These are phyloP conservation scores for Sterrhoptilus dennistouni DNA, from an alignment of 2,113 vertebrate species.

Conservation along the genomic window DNA sequence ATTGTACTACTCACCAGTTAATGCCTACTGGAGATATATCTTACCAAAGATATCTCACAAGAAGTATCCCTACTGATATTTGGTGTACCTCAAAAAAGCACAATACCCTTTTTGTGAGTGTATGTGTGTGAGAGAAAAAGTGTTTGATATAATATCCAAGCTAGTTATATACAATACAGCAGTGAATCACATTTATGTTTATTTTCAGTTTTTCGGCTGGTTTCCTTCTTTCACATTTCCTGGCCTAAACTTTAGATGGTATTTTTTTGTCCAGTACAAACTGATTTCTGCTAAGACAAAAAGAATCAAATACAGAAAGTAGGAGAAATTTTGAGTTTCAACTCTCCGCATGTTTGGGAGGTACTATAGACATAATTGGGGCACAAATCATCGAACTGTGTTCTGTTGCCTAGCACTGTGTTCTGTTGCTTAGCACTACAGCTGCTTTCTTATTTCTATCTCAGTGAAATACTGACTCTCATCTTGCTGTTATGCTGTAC, in stretches of 20 bases:
- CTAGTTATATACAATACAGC: fast-evolving
- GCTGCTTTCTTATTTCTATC: not conserved
- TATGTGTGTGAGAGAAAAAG: not conserved
- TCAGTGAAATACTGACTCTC: not conserved
- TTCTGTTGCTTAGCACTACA: not conserved
- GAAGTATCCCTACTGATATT: not conserved
- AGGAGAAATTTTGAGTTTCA: not conserved
- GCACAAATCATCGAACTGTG: not conserved
- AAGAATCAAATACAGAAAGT: not conserved
- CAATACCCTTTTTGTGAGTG: not conserved
- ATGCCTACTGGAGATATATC: not conserved
- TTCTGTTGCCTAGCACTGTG: not conserved
- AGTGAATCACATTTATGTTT: not conserved
- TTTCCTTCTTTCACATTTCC: not conserved
- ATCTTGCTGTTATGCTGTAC: not conserved
- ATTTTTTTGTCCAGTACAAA: not conserved
- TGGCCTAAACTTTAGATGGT: not conserved
- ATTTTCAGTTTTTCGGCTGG: not conserved
- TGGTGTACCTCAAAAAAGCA: not conserved
- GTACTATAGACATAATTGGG: not conserved
- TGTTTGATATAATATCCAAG: not conserved
- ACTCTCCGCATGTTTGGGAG: not conserved
- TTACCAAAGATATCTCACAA: not conserved
- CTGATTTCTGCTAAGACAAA: not conserved
- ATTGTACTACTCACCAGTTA: not conserved